These are phyloP conservation scores for Galaxea fascicularis DNA, from an alignment of 92 coral and sea anemone species.

Conservation along the genomic window DNA sequence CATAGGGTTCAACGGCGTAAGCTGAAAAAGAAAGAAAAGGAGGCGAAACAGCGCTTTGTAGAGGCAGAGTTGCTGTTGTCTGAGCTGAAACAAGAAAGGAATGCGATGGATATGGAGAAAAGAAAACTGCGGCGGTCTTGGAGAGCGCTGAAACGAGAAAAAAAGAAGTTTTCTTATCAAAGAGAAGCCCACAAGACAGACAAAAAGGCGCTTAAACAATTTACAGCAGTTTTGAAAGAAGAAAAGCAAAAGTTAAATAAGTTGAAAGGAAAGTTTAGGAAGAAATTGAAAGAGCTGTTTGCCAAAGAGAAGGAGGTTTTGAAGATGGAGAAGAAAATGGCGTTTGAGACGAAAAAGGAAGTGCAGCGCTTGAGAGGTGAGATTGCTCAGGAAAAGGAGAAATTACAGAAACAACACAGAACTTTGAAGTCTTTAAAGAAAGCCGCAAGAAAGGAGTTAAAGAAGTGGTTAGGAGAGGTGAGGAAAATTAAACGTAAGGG, in stretches of 20 bases:
- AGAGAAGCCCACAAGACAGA: constrained; percentile 26
- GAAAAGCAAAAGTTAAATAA: constrained; percentile 72
- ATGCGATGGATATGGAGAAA: constrained; percentile 52
- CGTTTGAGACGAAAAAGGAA: constrained; percentile 57
- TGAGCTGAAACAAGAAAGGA: constrained; percentile 63
- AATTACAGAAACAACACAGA: constrained; percentile 57
- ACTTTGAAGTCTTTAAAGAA: constrained; percentile 62
- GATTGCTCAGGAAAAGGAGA: constrained; percentile 69
- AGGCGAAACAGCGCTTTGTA: constrained; percentile 41
- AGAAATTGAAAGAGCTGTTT: constrained; percentile 62
- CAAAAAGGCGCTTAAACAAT: constrained; percentile 47
- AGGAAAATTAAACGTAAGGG: constrained; percentile 55
- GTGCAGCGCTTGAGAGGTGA: constrained; percentile 63
- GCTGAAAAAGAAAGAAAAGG: constrained; percentile 34
- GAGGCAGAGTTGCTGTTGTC: constrained; percentile 43
- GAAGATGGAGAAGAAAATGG: constrained; percentile 49
- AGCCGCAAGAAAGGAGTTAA: constrained; percentile 64
- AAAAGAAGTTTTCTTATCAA: constrained; percentile 52
- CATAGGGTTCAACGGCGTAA: constrained; percentile 63
- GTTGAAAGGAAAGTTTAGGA: constrained; percentile 67
- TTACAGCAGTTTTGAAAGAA: constrained; percentile 42
- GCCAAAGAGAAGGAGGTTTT: constrained; percentile 61
- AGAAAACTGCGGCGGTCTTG: constrained; percentile 50
- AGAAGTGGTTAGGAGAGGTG: constrained; percentile 66
- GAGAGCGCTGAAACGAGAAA: constrained; percentile 63